Evolutionary conservation across 1,140 invertebrate genomes (phyloP).

Genomic region (Wiebesia pumilae): DNA sequence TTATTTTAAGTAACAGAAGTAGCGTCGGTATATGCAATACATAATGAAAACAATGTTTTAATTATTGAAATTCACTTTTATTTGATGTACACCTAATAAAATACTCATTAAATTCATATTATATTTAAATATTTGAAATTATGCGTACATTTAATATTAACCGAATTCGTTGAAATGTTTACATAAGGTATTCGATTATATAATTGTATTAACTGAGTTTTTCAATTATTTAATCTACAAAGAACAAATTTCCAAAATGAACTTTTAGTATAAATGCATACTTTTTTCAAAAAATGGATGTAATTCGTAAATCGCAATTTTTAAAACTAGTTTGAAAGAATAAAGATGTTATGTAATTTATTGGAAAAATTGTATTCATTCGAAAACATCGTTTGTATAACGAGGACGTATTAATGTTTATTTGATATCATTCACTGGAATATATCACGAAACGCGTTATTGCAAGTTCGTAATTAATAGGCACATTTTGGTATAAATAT

Average conservation of each 20-base stretch:
- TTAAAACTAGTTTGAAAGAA: slow-evolving; percentile 7
- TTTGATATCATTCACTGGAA: background rate
- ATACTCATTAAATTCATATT: background rate
- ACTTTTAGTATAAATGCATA: background rate
- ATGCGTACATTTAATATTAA: background rate
- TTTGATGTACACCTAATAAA: background rate
- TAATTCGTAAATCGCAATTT: background rate
- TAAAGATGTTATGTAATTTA: background rate
- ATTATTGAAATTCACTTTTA: background rate
- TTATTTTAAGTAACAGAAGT: background rate
- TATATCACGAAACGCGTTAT: background rate
- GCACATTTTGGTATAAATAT: background rate
- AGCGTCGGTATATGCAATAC: background rate
- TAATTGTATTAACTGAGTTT: background rate
- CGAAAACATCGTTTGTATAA: background rate
- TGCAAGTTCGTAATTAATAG: background rate
- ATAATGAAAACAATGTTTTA: background rate
- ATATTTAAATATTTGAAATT: background rate
- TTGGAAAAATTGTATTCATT: background rate
- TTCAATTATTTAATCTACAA: background rate
- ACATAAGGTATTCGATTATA: background rate
- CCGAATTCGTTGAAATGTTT: background rate
- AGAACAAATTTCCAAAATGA: background rate
- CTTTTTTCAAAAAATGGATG: background rate
- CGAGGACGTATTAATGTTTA: background rate